Base-by-base conservation (phyloP, 2,797 vertebrate genomes). In the Meriones psammophilus region DNA sequence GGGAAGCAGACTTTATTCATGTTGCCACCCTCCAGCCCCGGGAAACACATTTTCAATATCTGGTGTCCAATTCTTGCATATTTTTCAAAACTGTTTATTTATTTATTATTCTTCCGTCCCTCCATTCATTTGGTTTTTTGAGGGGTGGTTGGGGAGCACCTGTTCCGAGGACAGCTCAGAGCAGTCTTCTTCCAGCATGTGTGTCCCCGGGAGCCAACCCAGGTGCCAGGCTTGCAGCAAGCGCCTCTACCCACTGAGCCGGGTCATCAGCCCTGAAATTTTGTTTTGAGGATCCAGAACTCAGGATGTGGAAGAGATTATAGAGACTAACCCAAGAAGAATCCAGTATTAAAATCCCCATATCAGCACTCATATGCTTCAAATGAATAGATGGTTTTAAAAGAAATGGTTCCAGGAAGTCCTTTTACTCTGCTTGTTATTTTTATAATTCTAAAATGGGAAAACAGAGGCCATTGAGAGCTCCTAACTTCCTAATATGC, bases 381-480 rank as follows among this genome's bases (percentile, higher is more conserved):
- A 42, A 71, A 58, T 18, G 36, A 93, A n/a, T 24, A 58, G 89
- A 50, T 28, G 15, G 9, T 88, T 81, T 94, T 26, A 39, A 56
- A 87, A 42, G 36, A n/a, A 86, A 81, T 2, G 15, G 24, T 20
- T 17, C 28, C 4, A 56, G 66, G 42, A 60, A 56, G 39, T 56
- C 3, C 36, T 68, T 84, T 88, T 77, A 78, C 79, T 84, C 87
- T 91, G n/a, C 3, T 28, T 68, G 56, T 68, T 79, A 73, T 54
- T 94, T 97, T 83, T 91, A 56, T 54, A 60, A 74, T 92, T 95
- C 62, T 73, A 92, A 88, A 85, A 84, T 64, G 42, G 69, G 56
- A 78, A 58, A 84, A 89, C 58, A 66, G n/a, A 14, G 56, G 8
- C 33, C 73, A 10, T 13, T 30, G 36, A 71, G 74, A 77, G 33